Evolutionary conservation across 1,140 invertebrate genomes (phyloP), one percentile per base, ranked within the genome.

Genomic region (Batillaria attramentaria): DNA sequence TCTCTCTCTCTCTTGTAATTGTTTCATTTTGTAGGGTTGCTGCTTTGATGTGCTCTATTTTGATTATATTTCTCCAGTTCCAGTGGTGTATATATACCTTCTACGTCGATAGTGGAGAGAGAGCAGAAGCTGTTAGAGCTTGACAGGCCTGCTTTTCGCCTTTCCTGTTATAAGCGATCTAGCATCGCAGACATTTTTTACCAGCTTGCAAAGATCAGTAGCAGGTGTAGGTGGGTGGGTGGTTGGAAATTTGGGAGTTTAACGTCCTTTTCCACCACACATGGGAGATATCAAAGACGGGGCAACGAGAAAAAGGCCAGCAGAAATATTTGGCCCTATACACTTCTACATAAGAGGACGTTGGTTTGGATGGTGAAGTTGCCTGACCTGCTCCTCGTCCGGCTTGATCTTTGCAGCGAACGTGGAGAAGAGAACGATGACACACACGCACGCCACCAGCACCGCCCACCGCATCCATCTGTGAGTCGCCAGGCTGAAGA

Each of bases 371-470:
- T 28, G n/a, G 8, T 50, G n/a, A 31, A 2, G 28, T 33, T 57
- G 54, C 76, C 79, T 80, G 82, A 89, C 88, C 83, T 83, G 81
- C 54, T 89, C 81, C 43, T 85, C 82, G 39, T 89, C 84, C 31
- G 84, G 81, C 70, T 86, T 72, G 37, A 89, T 31, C 1, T 73
- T 79, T 1, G 84, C 72, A n/a, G 86, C 84, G 46, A 82, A 84
- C 66, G 84, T 79, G 4, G 84, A 75, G 62, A 87, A 89, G 39
- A 83, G 82, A 5, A 76, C 74, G 0, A 84, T 72, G 6, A 82
- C 35, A 16, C 60, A 78, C 1, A 84, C 20, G n/a, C 84, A 84
- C 8, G 85, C 0, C 2, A 83, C 16, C 2, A 85, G 72, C 1
- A 87, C 57, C 1, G 80, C 46, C 54, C 87, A 81, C 43, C 83